Base-by-base conservation (phyloP, 2,797 vertebrate genomes). In the Oryzias dopingdopingensis region DNA sequence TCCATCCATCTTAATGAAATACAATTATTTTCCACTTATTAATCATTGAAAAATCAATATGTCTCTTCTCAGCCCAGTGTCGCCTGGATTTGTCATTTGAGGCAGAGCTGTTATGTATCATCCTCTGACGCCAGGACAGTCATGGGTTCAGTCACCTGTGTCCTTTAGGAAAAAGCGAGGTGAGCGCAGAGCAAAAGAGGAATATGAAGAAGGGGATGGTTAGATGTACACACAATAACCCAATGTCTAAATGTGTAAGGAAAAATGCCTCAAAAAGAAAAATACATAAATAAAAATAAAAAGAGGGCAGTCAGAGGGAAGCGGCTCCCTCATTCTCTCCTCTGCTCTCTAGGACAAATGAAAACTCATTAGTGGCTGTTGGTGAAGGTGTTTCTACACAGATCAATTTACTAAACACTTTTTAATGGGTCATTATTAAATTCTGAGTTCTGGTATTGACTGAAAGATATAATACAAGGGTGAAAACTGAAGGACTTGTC, bases 41-140 rank as follows among this genome's bases (percentile, higher is more conserved):
- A 98, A 98, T 98, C 96, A 99, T 98, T 98, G 95, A 96, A 95
- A 97, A 98, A 99, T 98, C 97, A 98, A 98, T 98, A 98, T 92
- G 93, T 97, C 95, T 97, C 93, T 95, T 96, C 94, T 93, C 91
- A 88, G 92, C 93, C 93, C 91, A 92, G 93, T 91, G 92, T 94
- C 77, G 82, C 92, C 92, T 91, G 94, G 94, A 97, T 98, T 97
- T 97, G 95, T 97, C 96, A 97, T 97, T 93, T 86, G 77, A 84
- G 86, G 85, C 92, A 85, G 92, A 90, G 92, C 87, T 89, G 93
- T 93, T 92, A 97, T 96, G 96, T 93, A 94, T 97, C 89, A 90
- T 87, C 93, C 95, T 92, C 90, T 94, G 93, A 92, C 89, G 86
- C 88, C 89, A 89, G 93, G 94, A 95, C 94, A 95, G 94, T 96